Percentiles rank a stretch among this genome's conserved stretches.
Conservation (phyloP, 2,888 invertebrate genomes). For the Platycheirus albimanus region DNA sequence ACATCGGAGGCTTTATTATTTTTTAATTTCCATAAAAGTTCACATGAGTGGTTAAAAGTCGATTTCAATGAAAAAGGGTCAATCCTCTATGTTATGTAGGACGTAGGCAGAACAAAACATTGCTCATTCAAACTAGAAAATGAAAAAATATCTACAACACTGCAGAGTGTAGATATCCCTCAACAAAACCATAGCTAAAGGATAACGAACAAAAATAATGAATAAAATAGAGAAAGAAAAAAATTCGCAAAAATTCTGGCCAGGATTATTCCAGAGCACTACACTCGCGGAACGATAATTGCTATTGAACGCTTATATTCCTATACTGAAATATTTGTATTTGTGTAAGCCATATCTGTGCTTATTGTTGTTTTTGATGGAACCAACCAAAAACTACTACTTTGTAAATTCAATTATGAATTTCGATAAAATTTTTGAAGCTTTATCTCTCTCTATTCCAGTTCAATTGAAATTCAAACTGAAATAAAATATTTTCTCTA, state of each 20-base stretch:
- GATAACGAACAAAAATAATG: constrained; percentile 12
- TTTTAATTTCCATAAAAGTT: constrained; percentile 33
- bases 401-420: constrained; percentile 64
- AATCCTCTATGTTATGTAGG: constrained; percentile 12
- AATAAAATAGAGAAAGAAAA: constrained; percentile 32
- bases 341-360: background rate
- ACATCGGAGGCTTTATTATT: constrained; percentile 16
- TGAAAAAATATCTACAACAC: constrained; percentile 30
- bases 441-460: constrained; percentile 70
- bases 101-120: constrained; percentile 4
- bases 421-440: constrained; percentile 54
- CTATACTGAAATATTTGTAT: background rate
- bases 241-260: constrained; percentile 35
- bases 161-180: constrained; percentile 18
- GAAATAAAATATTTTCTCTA: no score
- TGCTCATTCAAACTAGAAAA: constrained; percentile 3
- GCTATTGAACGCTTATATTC: constrained; percentile 51
- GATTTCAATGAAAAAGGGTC: constrained; percentile 31
- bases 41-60: constrained; percentile 49
- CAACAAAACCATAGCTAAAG: constrained; percentile 1
- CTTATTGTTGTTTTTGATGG: constrained; percentile 3
- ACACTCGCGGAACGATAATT: constrained; percentile 62
- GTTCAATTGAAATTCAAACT: constrained; percentile 65
- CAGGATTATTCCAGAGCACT: constrained; percentile 63
- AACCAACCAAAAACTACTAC: constrained; percentile 27